These are phyloP conservation scores for Hemitrygon akajei DNA, from an alignment of 2,797 vertebrate species.

Conservation along the genomic window DNA sequence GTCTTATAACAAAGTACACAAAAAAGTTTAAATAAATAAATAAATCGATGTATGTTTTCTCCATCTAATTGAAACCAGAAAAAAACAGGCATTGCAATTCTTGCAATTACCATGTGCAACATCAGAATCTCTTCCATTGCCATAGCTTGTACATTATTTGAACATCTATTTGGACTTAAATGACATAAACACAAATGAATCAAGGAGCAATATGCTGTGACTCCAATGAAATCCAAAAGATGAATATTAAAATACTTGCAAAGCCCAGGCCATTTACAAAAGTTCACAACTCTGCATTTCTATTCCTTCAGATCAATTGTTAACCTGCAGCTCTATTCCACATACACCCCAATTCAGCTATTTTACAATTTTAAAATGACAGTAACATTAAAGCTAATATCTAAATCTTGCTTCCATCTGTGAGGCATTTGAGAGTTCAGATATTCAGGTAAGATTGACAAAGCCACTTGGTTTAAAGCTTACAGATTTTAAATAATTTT, in stretches of 20 bases:
- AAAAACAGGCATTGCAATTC: not conserved
- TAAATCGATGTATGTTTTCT: not conserved
- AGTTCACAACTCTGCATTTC: not conserved
- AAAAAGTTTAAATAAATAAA: not conserved
- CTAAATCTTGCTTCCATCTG: not conserved
- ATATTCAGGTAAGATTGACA: not conserved
- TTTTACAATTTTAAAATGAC: not conserved
- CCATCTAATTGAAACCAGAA: not conserved
- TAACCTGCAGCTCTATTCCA: not conserved
- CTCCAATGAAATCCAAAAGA: not conserved
- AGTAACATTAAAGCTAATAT: not conserved
- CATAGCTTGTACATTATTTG: not conserved
- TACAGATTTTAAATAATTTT: not conserved
- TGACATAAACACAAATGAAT: not conserved
- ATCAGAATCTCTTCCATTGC: not conserved
- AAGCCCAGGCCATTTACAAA: not conserved
- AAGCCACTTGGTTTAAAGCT: not conserved
- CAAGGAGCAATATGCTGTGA: not conserved
- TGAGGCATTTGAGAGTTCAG: not conserved
- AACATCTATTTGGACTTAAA: not conserved
- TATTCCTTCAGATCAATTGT: not conserved
- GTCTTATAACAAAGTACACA: not conserved
- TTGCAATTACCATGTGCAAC: not conserved
- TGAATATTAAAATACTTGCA: slow-evolving; percentile 6
- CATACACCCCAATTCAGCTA: not conserved